These are phyloP conservation scores for Perdita meconis DNA, from an alignment of 2,888 invertebrate genomes.

Conservation along the genomic window DNA sequence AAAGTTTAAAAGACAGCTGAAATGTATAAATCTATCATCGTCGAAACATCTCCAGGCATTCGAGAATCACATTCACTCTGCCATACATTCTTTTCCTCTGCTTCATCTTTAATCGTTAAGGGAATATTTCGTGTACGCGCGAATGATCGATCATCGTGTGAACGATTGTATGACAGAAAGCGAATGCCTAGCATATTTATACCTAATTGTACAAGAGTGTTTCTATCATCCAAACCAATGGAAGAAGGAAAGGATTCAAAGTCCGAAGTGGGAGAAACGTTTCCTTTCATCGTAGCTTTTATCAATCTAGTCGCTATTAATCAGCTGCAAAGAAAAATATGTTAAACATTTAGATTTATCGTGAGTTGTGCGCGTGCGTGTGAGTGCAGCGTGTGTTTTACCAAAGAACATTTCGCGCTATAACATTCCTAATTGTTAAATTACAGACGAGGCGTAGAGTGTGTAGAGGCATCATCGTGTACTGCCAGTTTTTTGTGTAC, in stretches of 20 bases:
- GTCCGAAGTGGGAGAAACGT: slow-evolving; percentile 36
- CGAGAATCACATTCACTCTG: background rate
- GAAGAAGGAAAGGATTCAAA: slow-evolving; percentile 23
- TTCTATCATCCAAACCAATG: slow-evolving; percentile 40
- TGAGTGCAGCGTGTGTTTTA: slow-evolving; percentile 55
- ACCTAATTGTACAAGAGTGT: slow-evolving; percentile 47
- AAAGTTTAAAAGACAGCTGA: slow-evolving; percentile 14
- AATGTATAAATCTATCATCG: slow-evolving; percentile 22
- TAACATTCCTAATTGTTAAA: slow-evolving; percentile 78
- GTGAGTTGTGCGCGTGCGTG: slow-evolving; percentile 57
- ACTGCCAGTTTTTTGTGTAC: slow-evolving; percentile 52
- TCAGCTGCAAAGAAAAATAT: slow-evolving; percentile 67
- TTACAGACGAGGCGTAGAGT: slow-evolving; percentile 53
- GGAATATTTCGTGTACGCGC: background rate
- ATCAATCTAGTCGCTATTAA: slow-evolving; percentile 78
- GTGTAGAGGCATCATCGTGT: slow-evolving; percentile 48
- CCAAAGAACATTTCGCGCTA: slow-evolving; percentile 66
- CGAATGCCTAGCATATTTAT: slow-evolving; percentile 30
- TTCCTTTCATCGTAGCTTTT: slow-evolving; percentile 70
- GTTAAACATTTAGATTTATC: slow-evolving; percentile 65
- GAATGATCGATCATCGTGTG: slow-evolving; percentile 12
- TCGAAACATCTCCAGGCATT: background rate
- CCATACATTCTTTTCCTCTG: slow-evolving; percentile 6
- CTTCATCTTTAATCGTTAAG: slow-evolving; percentile 11
- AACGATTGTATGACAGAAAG: background rate